Percentiles rank a stretch among this genome's conserved stretches.
These are phyloP conservation scores for Agrilus cyanescens DNA, from an alignment of 2,888 invertebrate genomes.

Conservation along the genomic window DNA sequence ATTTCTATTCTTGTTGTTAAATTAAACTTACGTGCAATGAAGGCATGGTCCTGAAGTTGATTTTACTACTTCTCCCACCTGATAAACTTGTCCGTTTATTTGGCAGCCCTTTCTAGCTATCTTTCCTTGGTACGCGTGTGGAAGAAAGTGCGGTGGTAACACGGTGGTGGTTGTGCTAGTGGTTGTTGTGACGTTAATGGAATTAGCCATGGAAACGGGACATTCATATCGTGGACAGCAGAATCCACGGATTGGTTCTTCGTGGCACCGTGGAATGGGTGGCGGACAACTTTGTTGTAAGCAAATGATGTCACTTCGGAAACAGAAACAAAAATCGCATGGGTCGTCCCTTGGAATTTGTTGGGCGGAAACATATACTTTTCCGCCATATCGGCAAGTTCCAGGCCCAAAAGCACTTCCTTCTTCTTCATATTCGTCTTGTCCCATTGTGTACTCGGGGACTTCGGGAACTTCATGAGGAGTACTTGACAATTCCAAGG, in stretches of 20 bases:
- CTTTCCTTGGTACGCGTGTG: constrained; percentile 66
- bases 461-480: constrained; percentile 24
- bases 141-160: constrained; percentile 71
- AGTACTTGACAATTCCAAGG: constrained; percentile 9
- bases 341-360: constrained; percentile 91
- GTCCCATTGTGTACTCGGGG: constrained; percentile 29
- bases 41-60: constrained; percentile 87
- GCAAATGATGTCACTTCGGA: constrained; percentile 90
- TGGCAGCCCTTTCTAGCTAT: constrained; percentile 71
- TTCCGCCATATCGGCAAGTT: constrained; percentile 84
- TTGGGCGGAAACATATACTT: constrained; percentile 87
- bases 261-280: constrained; percentile 82
- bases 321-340: constrained; percentile 95
- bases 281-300: constrained; percentile 92
- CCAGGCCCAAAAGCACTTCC: constrained; percentile 72
- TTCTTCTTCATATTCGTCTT: constrained; percentile 57
- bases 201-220: constrained; percentile 76
- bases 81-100: constrained; percentile 73
- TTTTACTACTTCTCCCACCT: constrained; percentile 73
- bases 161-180: constrained; percentile 79
- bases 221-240: constrained; percentile 93
- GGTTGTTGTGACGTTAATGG: constrained; percentile 73
- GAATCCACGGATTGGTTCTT: constrained; percentile 86
- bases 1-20: not conserved
- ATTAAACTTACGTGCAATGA: constrained; percentile 77